phyloP scores from a whole-genome alignment of 2,888 invertebrate species.

The Chydorus sphaericus region DNA sequence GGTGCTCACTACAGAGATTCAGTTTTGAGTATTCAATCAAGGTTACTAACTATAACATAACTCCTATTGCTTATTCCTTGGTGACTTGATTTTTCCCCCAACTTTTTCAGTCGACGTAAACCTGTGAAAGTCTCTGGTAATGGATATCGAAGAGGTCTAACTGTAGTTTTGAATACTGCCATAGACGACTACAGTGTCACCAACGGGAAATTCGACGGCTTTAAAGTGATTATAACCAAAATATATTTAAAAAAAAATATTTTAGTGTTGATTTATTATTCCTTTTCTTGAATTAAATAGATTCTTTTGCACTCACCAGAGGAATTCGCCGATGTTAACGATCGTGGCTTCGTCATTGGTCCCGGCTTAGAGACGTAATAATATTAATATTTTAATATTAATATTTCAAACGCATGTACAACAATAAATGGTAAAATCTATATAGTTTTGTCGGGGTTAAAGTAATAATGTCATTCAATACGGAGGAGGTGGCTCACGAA shows the following conservation, averaged over 20 bases:
- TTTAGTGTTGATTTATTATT: not conserved
- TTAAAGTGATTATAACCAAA: not conserved
- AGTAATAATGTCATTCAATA: not conserved
- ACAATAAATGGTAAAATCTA: not conserved
- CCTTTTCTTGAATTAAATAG: constrained; percentile 5
- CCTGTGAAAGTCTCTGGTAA: not conserved
- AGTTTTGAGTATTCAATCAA: not conserved
- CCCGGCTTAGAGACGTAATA: not conserved
- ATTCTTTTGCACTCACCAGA: constrained; percentile 2
- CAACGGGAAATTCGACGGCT: constrained; percentile 5
- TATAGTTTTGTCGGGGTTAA: not conserved
- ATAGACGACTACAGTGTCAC: not conserved
- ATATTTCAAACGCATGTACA: no score
- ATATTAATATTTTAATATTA: not conserved
- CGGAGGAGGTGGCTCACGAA: not conserved
- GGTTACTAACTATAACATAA: constrained; percentile 5
- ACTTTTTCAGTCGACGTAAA: not conserved
- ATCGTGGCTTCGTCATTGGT: constrained; percentile 1
- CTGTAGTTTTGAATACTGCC: not conserved
- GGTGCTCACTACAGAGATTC: not conserved
- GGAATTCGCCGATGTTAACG: constrained; percentile 10
- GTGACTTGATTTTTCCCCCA: constrained; percentile 5
- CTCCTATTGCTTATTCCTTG: not conserved
- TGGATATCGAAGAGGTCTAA: not conserved
- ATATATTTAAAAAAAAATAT: not conserved